Conservation (phyloP, 2,113 vertebrate genomes). For the Leucosticte australis region DNA sequence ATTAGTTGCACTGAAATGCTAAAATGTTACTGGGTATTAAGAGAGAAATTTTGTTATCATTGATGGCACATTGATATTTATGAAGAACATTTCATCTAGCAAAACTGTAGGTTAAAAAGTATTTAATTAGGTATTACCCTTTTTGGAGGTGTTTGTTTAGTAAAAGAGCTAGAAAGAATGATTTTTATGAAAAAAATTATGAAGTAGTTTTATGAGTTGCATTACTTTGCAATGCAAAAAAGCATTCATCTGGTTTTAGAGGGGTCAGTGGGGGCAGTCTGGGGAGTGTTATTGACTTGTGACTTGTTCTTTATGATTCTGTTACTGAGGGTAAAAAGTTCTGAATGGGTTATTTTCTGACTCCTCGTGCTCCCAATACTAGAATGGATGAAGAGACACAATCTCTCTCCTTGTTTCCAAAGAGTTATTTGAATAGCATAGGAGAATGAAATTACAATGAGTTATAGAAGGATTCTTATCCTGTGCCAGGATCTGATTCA, state of each 20-base stretch:
- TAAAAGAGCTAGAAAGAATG: background rate
- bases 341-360: background rate
- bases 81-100: background rate
- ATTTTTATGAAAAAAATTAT: background rate
- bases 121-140: background rate
- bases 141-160: background rate
- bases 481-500: background rate
- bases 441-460: background rate
- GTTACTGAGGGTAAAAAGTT: background rate
- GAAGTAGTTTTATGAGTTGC: background rate
- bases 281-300: background rate
- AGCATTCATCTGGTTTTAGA: background rate
- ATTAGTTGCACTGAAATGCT: background rate
- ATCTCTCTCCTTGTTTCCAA: background rate
- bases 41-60: background rate
- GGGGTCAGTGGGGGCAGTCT: rapidly evolving
- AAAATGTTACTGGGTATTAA: background rate
- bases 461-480: background rate
- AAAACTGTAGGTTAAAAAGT: background rate
- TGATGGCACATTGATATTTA: background rate
- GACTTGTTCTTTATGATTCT: background rate
- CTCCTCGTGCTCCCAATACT: background rate
- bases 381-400: background rate
- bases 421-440: background rate
- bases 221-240: background rate